phyloP scores from a whole-genome alignment of 2,888 invertebrate genomes.

The Apotomis betuletana region DNA sequence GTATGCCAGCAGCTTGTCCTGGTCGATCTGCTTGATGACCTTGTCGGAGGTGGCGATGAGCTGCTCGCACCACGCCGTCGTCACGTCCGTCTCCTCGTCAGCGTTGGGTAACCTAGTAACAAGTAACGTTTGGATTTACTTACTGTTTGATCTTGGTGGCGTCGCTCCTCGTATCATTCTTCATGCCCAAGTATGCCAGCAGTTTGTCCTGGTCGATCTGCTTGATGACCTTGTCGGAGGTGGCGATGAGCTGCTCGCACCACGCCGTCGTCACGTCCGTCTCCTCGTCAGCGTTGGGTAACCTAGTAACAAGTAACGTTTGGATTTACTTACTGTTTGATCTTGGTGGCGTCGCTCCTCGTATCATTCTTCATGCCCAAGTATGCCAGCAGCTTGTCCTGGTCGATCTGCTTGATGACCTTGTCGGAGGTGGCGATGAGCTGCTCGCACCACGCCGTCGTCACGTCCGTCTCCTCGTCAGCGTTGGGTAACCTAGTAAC shows the following conservation, averaged over 20 bases:
- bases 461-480: constrained; percentile 72
- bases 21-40: constrained; percentile 87
- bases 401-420: constrained; percentile 87
- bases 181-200: constrained; percentile 92
- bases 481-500: constrained; percentile 76
- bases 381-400: constrained; percentile 90
- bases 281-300: constrained; percentile 76
- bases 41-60: constrained; percentile 84
- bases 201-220: constrained; percentile 91
- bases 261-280: constrained; percentile 72
- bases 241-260: constrained; percentile 75
- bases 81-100: constrained; percentile 72
- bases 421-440: constrained; percentile 84
- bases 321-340: constrained; percentile 86
- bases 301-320: constrained; percentile 54
- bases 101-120: constrained; percentile 76
- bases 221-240: constrained; percentile 85
- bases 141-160: constrained; percentile 92
- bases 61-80: constrained; percentile 75
- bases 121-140: constrained; percentile 49
- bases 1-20: constrained; percentile 90
- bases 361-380: constrained; percentile 93
- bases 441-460: constrained; percentile 75
- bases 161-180: constrained; percentile 92
- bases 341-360: constrained; percentile 91